These are phyloP conservation scores for Thelaira solivaga DNA, from an alignment of 2,888 invertebrate species.

Conservation along the genomic window DNA sequence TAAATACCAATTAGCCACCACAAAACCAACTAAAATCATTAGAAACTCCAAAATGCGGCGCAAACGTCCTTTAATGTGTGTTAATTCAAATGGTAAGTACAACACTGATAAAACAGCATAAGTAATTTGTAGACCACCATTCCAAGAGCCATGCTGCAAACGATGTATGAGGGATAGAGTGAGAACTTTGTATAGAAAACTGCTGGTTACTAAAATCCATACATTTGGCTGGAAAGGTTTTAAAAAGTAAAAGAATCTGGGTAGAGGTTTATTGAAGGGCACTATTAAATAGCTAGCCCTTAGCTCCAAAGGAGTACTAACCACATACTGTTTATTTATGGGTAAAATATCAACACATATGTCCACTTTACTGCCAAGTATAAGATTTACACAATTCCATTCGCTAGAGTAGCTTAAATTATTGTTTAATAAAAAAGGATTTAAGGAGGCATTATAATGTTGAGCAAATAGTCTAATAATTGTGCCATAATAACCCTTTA, in stretches of 20 bases:
- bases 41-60: slow-evolving; percentile 18
- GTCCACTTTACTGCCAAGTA: background rate
- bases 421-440: background rate
- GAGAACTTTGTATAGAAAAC: slow-evolving; percentile 11
- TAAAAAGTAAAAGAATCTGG: slow-evolving; percentile 32
- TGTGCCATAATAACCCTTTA: slow-evolving; percentile 40
- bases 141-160: slow-evolving; percentile 29
- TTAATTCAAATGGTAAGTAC: slow-evolving; percentile 26
- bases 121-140: background rate
- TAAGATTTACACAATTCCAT: slow-evolving; percentile 21
- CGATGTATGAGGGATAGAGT: slow-evolving; percentile 31
- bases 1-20: slow-evolving; percentile 53
- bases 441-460: slow-evolving; percentile 43
- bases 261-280: slow-evolving; percentile 30
- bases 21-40: slow-evolving; percentile 39
- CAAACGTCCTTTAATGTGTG: background rate
- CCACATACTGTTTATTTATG: background rate
- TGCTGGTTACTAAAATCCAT: background rate
- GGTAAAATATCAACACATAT: slow-evolving; percentile 51
- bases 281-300: slow-evolving; percentile 29
- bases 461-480: slow-evolving; percentile 32
- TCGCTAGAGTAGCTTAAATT: background rate
- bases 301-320: slow-evolving; percentile 1
- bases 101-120: slow-evolving; percentile 13
- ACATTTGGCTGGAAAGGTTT: slow-evolving; percentile 40